phyloP scores from a whole-genome alignment of 2,113 vertebrate species.

The Alouatta palliata region DNA sequence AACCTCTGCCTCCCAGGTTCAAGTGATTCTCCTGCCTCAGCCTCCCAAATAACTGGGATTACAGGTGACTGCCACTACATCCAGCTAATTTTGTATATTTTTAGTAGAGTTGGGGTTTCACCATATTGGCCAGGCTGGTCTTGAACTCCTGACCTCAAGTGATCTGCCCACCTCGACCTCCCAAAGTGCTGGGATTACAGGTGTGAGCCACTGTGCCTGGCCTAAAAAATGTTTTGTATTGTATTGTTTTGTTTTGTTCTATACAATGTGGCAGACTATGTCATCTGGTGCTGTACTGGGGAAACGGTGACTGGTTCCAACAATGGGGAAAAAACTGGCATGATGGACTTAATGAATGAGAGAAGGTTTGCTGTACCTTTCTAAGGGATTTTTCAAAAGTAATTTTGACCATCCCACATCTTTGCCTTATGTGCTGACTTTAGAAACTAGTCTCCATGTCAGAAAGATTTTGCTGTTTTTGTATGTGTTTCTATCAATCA shows the following conservation, averaged over 20 bases:
- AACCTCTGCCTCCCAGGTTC: too few relatives aligned
- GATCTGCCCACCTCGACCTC: too few relatives aligned
- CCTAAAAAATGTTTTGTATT: not conserved
- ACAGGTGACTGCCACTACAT: too few relatives aligned
- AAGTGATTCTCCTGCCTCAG: too few relatives aligned
- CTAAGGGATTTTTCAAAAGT: slow-evolving; percentile 1
- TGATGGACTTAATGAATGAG: not conserved
- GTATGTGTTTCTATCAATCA: not conserved
- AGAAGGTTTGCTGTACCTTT: not conserved
- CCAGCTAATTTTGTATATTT: too few relatives aligned
- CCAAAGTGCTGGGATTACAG: too few relatives aligned
- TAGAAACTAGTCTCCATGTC: not conserved
- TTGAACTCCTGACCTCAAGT: too few relatives aligned
- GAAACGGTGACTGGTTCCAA: slow-evolving; percentile 16
- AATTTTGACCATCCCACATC: not conserved
- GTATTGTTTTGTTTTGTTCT: not conserved
- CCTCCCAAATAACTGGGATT: too few relatives aligned
- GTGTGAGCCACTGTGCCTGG: too few relatives aligned
- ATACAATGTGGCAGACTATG: not conserved
- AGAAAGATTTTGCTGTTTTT: slow-evolving; percentile 7
- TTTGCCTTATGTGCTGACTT: not conserved
- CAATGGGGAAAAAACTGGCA: not conserved
- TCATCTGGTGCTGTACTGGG: not conserved
- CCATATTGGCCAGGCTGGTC: too few relatives aligned
- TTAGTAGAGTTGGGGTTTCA: too few relatives aligned